phyloP scores from a whole-genome alignment of 1,140 invertebrate genomes.

The Meloidogyne exigua region DNA sequence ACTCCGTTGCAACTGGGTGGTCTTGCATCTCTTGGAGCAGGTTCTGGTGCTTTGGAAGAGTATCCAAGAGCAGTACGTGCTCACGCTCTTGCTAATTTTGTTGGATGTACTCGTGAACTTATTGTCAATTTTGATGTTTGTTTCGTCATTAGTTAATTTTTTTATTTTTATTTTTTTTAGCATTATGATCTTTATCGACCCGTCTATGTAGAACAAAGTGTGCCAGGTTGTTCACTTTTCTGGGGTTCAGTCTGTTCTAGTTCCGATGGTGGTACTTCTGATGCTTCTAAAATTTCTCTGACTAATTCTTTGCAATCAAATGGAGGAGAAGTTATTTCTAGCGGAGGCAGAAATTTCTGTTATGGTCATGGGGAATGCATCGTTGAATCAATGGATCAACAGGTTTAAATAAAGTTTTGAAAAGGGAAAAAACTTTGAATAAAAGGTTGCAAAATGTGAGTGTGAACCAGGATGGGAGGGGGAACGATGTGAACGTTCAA shows the following conservation, averaged over 20 bases:
- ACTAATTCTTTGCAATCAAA: neutral
- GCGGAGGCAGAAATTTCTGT: neutral
- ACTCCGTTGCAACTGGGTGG: constrained; percentile 59
- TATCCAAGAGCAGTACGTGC: constrained; percentile 40
- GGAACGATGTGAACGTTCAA: constrained; percentile 47
- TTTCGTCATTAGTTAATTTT: neutral
- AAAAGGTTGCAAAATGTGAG: constrained; percentile 49
- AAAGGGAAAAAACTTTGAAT: neutral
- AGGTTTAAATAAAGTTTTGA: neutral
- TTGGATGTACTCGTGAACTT: constrained; percentile 60
- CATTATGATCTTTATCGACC: constrained; percentile 58
- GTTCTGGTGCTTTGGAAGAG: constrained; percentile 25
- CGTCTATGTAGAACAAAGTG: constrained; percentile 41
- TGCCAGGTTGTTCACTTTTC: constrained; percentile 41
- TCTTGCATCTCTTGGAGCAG: constrained; percentile 23
- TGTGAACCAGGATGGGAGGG: constrained; percentile 58
- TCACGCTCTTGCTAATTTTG: constrained; percentile 33
- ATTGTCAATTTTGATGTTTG: constrained; percentile 54
- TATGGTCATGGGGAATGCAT: constrained; percentile 57
- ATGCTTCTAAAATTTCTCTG: neutral
- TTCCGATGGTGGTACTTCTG: neutral
- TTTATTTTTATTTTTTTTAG: constrained; percentile 41
- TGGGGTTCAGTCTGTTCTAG: constrained; percentile 52
- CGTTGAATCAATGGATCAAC: constrained; percentile 42
- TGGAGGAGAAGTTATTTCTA: neutral